A percentile compares a stretch with the other conserved stretches of the same genome.
Evolutionary conservation across 2,113 vertebrate species (phyloP).

Genomic region (Anas platyrhynchos): DNA sequence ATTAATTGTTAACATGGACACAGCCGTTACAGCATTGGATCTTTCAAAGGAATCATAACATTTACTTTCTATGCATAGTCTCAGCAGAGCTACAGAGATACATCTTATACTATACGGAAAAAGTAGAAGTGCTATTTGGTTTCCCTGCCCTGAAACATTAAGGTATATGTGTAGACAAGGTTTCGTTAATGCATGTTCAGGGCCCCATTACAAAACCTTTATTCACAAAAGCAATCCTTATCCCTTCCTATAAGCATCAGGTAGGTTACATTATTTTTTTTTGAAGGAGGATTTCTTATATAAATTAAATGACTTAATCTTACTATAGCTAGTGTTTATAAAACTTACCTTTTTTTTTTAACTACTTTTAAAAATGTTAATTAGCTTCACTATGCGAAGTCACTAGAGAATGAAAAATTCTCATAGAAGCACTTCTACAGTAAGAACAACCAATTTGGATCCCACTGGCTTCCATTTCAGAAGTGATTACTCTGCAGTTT

Average conservation of each 20-base stretch:
- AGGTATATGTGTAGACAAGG: background rate
- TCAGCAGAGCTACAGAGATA: background rate
- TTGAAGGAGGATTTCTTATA: background rate
- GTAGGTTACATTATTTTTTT: background rate
- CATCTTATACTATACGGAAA: background rate
- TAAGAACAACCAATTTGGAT: background rate
- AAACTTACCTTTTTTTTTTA: background rate
- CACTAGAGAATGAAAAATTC: conserved; percentile 3
- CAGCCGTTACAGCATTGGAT: fast-evolving
- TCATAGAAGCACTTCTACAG: background rate
- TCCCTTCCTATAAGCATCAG: background rate
- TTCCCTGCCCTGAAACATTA: background rate
- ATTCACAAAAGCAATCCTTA: background rate
- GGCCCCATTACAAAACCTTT: background rate
- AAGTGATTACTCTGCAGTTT: conserved; percentile 22
- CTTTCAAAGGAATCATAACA: background rate
- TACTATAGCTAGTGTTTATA: background rate
- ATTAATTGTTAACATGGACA: background rate
- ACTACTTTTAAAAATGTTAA: background rate
- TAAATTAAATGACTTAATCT: background rate
- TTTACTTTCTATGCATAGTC: background rate
- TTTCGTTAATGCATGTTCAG: background rate
- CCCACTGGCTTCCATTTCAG: background rate
- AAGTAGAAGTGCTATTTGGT: background rate
- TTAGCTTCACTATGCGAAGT: background rate